These are phyloP conservation scores for Operophtera brumata DNA, from an alignment of 2,888 invertebrate genomes.

Conservation along the genomic window DNA sequence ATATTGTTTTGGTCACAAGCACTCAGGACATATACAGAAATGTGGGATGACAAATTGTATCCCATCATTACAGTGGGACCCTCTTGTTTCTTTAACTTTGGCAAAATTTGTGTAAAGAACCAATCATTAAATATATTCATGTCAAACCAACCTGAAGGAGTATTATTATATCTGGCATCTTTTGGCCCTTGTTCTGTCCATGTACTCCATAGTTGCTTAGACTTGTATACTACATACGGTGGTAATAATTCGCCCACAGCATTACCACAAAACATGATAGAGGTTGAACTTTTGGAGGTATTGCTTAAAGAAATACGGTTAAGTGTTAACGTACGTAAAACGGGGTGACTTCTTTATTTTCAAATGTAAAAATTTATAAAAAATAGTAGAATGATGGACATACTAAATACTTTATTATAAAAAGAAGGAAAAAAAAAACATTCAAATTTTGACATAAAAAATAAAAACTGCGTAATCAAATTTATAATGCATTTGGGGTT, in stretches of 20 bases:
- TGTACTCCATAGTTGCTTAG: slow-evolving; percentile 44
- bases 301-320: too few relatives aligned
- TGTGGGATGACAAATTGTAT: slow-evolving; percentile 25
- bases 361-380: too few relatives aligned
- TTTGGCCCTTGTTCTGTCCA: slow-evolving; percentile 51
- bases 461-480: too few relatives aligned
- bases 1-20: slow-evolving; percentile 17
- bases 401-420: too few relatives aligned
- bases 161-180: slow-evolving; percentile 32
- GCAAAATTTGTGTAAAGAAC: slow-evolving; percentile 35
- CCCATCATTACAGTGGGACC: slow-evolving; percentile 18
- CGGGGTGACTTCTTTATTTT: too few relatives aligned
- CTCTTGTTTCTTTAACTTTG: slow-evolving; percentile 24
- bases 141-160: slow-evolving; percentile 51
- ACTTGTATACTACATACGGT: slow-evolving; percentile 57
- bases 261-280: slow-evolving; percentile 47
- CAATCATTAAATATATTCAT: slow-evolving; percentile 34
- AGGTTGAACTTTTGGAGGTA: slow-evolving; percentile 16
- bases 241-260: slow-evolving; percentile 38
- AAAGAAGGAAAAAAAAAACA: too few relatives aligned
- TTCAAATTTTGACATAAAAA: too few relatives aligned
- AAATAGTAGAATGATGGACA: too few relatives aligned
- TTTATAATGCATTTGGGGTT: too few relatives aligned
- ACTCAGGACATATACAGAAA: slow-evolving; percentile 13
- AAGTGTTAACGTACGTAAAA: too few relatives aligned